Percentiles rank a stretch among this genome's conserved stretches.
Evolutionary conservation across 2,113 vertebrate genomes (phyloP).

Genomic region (Arenaria interpres): DNA sequence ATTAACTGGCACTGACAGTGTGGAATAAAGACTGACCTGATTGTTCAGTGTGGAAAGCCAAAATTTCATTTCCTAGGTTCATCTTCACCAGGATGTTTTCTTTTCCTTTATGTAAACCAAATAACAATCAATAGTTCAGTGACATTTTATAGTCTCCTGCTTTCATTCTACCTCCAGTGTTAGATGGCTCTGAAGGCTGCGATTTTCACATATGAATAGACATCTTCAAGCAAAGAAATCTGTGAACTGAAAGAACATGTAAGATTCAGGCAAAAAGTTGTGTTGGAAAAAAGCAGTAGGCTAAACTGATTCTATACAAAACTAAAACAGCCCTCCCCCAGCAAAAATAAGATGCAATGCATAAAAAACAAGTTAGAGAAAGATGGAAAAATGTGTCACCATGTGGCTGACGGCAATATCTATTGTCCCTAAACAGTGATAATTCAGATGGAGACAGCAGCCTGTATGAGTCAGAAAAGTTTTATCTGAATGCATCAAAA

Average conservation of each 20-base stretch:
- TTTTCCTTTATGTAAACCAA: background rate
- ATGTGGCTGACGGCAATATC: background rate
- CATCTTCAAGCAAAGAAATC: background rate
- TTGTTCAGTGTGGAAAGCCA: background rate
- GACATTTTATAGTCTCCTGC: background rate
- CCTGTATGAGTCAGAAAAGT: background rate
- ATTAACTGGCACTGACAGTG: background rate
- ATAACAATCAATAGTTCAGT: background rate
- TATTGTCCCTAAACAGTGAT: background rate
- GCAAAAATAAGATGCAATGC: background rate
- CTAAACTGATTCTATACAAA: background rate
- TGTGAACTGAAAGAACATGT: background rate
- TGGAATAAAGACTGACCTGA: background rate
- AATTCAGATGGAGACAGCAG: background rate
- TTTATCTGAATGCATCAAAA: background rate
- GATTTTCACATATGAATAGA: background rate
- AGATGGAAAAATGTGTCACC: background rate
- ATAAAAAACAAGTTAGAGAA: background rate
- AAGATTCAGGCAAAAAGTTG: background rate
- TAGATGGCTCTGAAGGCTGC: background rate
- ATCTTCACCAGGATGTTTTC: background rate
- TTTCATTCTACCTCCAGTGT: background rate
- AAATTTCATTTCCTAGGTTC: background rate
- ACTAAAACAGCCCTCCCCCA: background rate
- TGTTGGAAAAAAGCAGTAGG: background rate